phyloP scores from a whole-genome alignment of 2,888 invertebrate genomes.

The Lasioglossum morio region DNA sequence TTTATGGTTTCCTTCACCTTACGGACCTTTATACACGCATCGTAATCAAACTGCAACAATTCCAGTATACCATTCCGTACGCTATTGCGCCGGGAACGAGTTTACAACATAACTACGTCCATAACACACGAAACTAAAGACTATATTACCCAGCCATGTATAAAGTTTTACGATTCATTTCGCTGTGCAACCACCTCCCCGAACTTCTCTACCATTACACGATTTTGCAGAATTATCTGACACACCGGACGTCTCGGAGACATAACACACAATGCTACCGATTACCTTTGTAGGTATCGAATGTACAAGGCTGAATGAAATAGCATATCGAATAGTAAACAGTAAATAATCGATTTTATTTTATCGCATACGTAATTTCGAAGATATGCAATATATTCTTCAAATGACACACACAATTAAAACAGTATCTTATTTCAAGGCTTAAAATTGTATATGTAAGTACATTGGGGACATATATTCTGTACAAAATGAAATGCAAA shows the following conservation, averaged over 20 bases:
- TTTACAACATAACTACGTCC: neutral
- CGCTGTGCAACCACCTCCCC: neutral
- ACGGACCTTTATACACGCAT: neutral
- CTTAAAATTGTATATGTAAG: no score
- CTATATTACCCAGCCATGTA: neutral
- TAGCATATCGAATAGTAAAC: neutral
- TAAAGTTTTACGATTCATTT: constrained; percentile 14
- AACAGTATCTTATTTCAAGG: no score
- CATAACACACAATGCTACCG: neutral
- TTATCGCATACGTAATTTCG: neutral
- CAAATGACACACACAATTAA: neutral
- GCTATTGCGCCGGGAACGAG: neutral
- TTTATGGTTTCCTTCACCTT: neutral
- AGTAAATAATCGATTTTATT: neutral
- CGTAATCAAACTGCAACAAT: neutral
- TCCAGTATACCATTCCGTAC: neutral
- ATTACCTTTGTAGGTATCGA: neutral
- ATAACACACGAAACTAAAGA: neutral
- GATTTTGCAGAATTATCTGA: constrained; percentile 1
- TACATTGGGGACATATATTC: no score
- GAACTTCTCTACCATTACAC: neutral
- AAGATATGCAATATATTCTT: neutral
- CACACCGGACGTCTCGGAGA: neutral
- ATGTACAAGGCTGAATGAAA: neutral
- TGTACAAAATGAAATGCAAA: no score